These are phyloP conservation scores for Paramuricea clavata DNA, from an alignment of 92 coral and sea anemone genomes.

Conservation along the genomic window DNA sequence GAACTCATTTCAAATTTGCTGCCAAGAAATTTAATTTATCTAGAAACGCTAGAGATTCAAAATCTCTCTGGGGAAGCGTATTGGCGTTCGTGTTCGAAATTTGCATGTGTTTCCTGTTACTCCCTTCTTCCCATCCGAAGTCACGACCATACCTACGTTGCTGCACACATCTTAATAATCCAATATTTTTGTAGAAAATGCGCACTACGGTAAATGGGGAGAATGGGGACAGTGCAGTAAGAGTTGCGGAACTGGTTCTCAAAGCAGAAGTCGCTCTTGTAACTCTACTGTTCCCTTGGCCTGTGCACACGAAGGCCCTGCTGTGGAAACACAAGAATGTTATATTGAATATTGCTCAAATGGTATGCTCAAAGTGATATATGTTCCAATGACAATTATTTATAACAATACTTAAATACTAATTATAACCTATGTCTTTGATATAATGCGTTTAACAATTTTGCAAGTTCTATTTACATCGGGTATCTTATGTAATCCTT, in stretches of 20 bases:
- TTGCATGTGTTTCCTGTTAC: too few species aligned
- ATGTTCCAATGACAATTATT: not conserved
- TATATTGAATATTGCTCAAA: constrained; percentile 39
- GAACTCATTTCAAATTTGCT: too few species aligned
- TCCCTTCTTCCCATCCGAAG: too few species aligned
- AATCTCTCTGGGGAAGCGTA: too few species aligned
- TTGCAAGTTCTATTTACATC: too few species aligned
- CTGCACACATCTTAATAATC: not conserved
- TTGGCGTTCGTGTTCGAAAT: too few species aligned
- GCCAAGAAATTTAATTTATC: too few species aligned
- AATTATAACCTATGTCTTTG: too few species aligned
- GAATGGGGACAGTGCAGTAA: constrained; percentile 67
- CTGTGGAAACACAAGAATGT: constrained; percentile 70
- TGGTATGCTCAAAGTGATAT: constrained; percentile 63
- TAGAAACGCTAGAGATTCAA: too few species aligned
- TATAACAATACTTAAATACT: not conserved
- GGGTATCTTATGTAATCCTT: too few species aligned
- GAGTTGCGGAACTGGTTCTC: constrained; percentile 56
- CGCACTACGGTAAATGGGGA: constrained; percentile 65
- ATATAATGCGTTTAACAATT: too few species aligned
- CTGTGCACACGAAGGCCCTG: constrained; percentile 69
- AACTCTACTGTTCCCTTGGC: constrained; percentile 61
- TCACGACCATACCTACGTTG: too few species aligned
- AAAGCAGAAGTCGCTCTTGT: constrained; percentile 68
- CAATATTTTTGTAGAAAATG: constrained; percentile 61